A percentile compares a stretch with the other conserved stretches of the same genome.
Conservation (phyloP, 2,113 vertebrate species). For the Microtus pennsylvanicus region DNA sequence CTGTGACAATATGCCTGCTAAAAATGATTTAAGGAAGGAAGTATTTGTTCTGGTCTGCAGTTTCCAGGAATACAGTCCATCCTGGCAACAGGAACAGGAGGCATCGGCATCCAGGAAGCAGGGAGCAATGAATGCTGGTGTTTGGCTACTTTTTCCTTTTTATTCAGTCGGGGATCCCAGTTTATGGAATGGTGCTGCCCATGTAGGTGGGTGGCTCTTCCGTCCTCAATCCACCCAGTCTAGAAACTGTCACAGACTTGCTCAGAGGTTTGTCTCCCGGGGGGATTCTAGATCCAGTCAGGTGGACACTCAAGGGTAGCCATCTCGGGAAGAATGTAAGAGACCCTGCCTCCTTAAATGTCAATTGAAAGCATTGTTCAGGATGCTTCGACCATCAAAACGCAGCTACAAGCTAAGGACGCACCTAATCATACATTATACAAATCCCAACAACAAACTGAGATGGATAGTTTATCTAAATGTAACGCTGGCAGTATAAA, state of each 20-base stretch:
- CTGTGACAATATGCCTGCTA: not conserved
- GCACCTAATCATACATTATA: not conserved
- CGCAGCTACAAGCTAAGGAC: not conserved
- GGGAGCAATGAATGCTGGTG: not conserved
- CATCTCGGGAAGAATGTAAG: no score
- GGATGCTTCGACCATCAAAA: not conserved
- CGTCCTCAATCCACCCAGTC: no score
- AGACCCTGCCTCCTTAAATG: not conserved
- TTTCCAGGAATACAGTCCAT: not conserved
- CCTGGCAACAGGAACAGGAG: not conserved
- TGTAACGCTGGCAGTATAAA: not conserved
- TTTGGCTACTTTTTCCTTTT: not conserved
- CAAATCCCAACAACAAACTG: not conserved
- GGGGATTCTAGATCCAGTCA: not conserved
- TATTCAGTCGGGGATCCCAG: no score
- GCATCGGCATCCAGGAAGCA: not conserved
- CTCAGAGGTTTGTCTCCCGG: not conserved
- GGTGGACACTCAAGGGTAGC: not conserved
- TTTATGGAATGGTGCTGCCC: not conserved
- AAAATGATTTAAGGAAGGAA: not conserved
- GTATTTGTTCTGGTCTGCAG: not conserved
- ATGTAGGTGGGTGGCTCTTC: not conserved
- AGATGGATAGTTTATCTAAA: not conserved
- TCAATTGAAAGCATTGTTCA: not conserved
- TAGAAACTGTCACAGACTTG: not conserved